phyloP scores from a whole-genome alignment of 2,797 vertebrate genomes.

The Mus caroli region DNA sequence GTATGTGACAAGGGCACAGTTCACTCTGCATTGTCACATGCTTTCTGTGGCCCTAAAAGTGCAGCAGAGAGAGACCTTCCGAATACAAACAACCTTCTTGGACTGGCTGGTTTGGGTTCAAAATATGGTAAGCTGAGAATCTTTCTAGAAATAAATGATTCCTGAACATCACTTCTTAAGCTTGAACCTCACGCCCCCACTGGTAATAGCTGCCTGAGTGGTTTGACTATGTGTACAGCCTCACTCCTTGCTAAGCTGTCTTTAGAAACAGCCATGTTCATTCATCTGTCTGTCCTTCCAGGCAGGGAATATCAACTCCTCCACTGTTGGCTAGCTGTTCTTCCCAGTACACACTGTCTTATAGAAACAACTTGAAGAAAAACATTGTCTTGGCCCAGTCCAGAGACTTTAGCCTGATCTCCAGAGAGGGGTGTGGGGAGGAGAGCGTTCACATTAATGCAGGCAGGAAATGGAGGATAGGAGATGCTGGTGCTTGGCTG shows the following conservation, averaged over 20 bases:
- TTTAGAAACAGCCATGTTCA: not conserved
- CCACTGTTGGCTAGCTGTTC: not conserved
- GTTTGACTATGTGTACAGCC: not conserved
- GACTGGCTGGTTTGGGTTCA: not conserved
- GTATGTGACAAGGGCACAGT: not conserved
- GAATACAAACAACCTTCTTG: not conserved
- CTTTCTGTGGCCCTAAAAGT: not conserved
- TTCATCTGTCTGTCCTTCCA: not conserved
- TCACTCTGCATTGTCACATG: not conserved
- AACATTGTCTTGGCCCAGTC: not conserved
- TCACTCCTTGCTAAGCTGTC: not conserved
- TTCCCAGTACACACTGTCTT: not conserved
- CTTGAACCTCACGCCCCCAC: not conserved
- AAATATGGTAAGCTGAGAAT: not conserved
- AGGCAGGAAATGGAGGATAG: not conserved
- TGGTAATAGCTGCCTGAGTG: not conserved
- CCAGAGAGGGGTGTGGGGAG: not conserved
- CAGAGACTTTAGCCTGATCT: not conserved
- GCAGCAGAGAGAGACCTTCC: not conserved
- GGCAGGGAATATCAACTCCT: not conserved
- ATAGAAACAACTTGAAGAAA: not conserved
- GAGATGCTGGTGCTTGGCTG: not conserved
- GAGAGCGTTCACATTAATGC: accelerated
- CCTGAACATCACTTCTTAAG: not conserved
- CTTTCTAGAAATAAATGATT: not conserved